Conservation (phyloP, 2,113 vertebrate species). For the Platichthys stellatus region DNA sequence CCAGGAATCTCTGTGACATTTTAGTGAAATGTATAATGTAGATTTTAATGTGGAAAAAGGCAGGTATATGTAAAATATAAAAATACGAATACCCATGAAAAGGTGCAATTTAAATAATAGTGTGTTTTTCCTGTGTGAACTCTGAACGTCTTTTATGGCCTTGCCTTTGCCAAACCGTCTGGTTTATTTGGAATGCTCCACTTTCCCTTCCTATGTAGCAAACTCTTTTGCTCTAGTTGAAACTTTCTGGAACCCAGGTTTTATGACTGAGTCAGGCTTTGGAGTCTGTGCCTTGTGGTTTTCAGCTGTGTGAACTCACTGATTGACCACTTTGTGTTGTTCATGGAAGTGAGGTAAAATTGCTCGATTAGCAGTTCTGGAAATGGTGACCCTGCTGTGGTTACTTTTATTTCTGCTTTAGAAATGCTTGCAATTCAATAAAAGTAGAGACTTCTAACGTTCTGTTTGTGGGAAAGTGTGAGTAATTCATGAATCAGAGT, state of each 20-base stretch:
- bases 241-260: not conserved
- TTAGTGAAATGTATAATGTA: no score
- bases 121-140: no score
- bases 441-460: slow-evolving; percentile 6
- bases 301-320: slow-evolving; percentile 24
- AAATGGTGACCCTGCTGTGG: slow-evolving; percentile 57
- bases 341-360: slow-evolving; percentile 35
- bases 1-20: no score
- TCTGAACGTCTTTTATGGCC: no score
- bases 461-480: slow-evolving; percentile 38
- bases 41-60: no score
- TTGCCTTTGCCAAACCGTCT: not conserved
- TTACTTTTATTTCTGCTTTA: slow-evolving; percentile 25
- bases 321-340: slow-evolving; percentile 50
- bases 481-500: slow-evolving; percentile 49
- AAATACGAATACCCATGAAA: no score
- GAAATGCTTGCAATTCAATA: slow-evolving; percentile 19
- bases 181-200: not conserved
- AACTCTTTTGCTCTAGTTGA: not conserved
- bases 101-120: no score
- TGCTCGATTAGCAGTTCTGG: slow-evolving; percentile 41
- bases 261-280: not conserved
- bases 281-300: not conserved
- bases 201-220: not conserved
- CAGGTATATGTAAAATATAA: no score